A percentile compares a stretch with the other conserved stretches of the same genome.
Conservation (phyloP, 2,888 invertebrate species). For the Abrostola triplasia region DNA sequence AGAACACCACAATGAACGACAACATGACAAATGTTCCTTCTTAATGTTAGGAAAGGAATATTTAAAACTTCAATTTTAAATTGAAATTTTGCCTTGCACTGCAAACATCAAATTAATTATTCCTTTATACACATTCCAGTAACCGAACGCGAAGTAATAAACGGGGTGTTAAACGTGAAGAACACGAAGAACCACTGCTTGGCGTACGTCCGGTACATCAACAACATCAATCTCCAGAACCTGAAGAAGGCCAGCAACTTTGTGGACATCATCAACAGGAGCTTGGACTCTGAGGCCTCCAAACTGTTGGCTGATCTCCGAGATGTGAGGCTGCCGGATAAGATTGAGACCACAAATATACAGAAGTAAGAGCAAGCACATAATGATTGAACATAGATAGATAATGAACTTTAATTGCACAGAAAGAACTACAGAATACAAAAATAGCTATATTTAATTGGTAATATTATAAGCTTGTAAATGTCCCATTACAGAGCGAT, state of each 20-base stretch:
- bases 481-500: too few species aligned
- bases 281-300: slow-evolving; percentile 97
- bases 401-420: too few species aligned
- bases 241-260: slow-evolving; percentile 97
- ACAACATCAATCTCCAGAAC: slow-evolving; percentile 98
- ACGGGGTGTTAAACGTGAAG: slow-evolving; percentile 97
- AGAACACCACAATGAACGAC: too few species aligned
- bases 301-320: slow-evolving; percentile 95
- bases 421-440: too few species aligned
- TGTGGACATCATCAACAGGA: slow-evolving; percentile 97
- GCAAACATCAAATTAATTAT: background rate
- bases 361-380: slow-evolving; percentile 90
- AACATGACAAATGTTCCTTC: too few species aligned
- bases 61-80: too few species aligned
- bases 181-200: slow-evolving; percentile 98
- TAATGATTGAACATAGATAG: too few species aligned
- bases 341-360: slow-evolving; percentile 95
- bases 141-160: slow-evolving; percentile 99
- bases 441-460: too few species aligned
- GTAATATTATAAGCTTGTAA: too few species aligned
- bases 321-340: slow-evolving; percentile 96
- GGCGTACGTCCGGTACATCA: slow-evolving; percentile 98
- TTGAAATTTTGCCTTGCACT: too few species aligned
- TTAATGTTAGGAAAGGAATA: too few species aligned
- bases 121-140: slow-evolving; percentile 89